Evolutionary conservation across 2,797 vertebrate species (phyloP), one percentile per base, ranked within the genome.

Genomic region (Phoxinus dragarum): DNA sequence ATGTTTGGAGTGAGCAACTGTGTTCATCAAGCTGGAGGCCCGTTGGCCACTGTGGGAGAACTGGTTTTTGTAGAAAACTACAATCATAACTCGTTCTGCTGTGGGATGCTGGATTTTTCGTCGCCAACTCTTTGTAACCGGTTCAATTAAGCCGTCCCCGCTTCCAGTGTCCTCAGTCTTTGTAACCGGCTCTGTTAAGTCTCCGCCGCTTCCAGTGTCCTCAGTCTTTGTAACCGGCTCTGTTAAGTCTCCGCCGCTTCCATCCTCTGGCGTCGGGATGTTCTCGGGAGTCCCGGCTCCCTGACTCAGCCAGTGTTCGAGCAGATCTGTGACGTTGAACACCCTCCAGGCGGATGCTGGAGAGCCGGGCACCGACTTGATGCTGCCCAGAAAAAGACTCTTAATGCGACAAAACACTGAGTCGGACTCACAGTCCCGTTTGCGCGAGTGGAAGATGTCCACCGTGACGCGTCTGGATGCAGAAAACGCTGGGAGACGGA

Each of bases 1-100:
- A 1, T 97, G 94, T 88, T 97, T 97, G 82, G 97, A 97, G 91
- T 92, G 95, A 89, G 97, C 94, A 0, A 95, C 97, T 0, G 96
- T 95, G 59, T 93, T 94, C 86, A 98, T 95, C 81, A 98, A 96
- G 44, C 95, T 97, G 88, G 93, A 91, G 0, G 91, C 88, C 9
- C 82, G 80, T 0, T 89, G 88, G 69, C 92, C 93, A 0, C 92
- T 92, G 27, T 66, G 90, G 0, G 88, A 90, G 3, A 73, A 68
- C 10, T 89, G 92, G 6, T 95, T 95, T 88, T 95, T 96, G 91
- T 95, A 95, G 92, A 97, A 97, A 84, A 98, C 90, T 5, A 98
- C 95, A 92, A 98, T 92, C 93, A 96, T 95, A 56, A 94, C 94
- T 14, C 89, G 88, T 68, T 96, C 94, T 0, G 34, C 78, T 17